Percentiles rank a stretch among this genome's conserved stretches.
Evolutionary conservation across 2,888 invertebrate genomes (phyloP).

Genomic region (Heliconius charithonia): DNA sequence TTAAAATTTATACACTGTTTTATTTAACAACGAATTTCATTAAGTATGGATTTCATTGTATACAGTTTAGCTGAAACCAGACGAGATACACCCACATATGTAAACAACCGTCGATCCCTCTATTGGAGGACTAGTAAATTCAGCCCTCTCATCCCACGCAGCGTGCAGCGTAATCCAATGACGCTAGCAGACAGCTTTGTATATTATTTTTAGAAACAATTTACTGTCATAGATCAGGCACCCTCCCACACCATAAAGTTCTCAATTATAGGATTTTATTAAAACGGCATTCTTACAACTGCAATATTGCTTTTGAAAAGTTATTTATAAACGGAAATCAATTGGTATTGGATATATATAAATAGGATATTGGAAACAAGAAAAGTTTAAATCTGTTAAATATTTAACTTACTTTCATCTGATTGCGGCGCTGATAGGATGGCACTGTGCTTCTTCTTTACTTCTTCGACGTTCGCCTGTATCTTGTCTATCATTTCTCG

Average conservation of each 20-base stretch:
- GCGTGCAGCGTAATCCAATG: slow-evolving; percentile 43
- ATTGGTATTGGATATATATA: neutral
- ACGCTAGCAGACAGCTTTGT: slow-evolving; percentile 40
- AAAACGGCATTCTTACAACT: slow-evolving; percentile 21
- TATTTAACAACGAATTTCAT: neutral
- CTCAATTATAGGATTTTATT: slow-evolving; percentile 33
- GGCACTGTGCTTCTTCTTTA: slow-evolving; percentile 99
- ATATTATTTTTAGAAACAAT: slow-evolving; percentile 52
- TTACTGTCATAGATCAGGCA: slow-evolving; percentile 34
- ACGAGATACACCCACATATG: slow-evolving; percentile 11
- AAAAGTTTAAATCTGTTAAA: neutral
- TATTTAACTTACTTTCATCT: slow-evolving; percentile 94
- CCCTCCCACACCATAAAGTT: slow-evolving; percentile 37
- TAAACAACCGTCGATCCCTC: slow-evolving; percentile 17
- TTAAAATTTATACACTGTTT: neutral
- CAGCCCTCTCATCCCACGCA: slow-evolving; percentile 44
- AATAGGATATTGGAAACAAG: neutral
- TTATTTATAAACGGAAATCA: neutral
- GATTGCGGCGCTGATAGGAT: slow-evolving; percentile 99
- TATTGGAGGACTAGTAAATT: slow-evolving; percentile 28
- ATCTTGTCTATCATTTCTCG: slow-evolving; percentile 99
- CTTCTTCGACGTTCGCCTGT: slow-evolving; percentile 99
- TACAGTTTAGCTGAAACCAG: slow-evolving; percentile 1
- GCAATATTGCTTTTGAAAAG: slow-evolving; percentile 12
- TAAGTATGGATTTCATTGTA: neutral